Percentiles rank a stretch among this genome's conserved stretches.
These are phyloP conservation scores for Hololepta plana DNA, from an alignment of 2,888 invertebrate genomes.

Conservation along the genomic window DNA sequence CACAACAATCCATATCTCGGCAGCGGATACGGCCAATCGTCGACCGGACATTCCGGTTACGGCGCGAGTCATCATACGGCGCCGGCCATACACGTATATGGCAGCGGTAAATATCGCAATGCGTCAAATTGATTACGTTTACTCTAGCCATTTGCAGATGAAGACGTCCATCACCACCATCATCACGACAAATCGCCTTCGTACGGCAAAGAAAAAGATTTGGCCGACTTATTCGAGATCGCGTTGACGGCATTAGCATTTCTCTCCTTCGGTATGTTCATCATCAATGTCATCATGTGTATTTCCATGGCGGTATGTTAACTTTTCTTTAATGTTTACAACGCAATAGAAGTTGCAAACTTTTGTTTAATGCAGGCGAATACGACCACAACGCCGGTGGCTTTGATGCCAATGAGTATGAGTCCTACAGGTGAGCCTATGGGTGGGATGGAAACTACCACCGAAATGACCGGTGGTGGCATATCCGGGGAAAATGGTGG, in stretches of 20 bases:
- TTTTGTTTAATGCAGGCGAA: constrained; percentile 6
- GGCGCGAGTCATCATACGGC: no score
- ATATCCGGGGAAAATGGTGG: constrained; percentile 7
- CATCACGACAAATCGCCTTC: constrained; percentile 19
- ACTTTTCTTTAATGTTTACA: no score
- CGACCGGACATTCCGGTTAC: constrained; percentile 8
- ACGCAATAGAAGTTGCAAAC: no score
- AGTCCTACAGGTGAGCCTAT: constrained; percentile 15
- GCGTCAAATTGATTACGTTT: no score
- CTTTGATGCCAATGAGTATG: constrained; percentile 29
- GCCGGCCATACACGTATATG: no score
- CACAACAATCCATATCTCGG: constrained; percentile 3
- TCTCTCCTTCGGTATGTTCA: constrained; percentile 62
- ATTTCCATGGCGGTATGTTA: constrained; percentile 39
- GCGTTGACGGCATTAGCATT: constrained; percentile 67
- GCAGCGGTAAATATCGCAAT: no score
- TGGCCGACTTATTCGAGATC: constrained; percentile 60
- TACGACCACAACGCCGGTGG: constrained; percentile 17
- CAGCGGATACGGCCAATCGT: constrained; percentile 1
- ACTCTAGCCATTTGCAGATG: constrained; percentile 4
- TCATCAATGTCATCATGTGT: constrained; percentile 62
- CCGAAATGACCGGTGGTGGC: constrained; percentile 8
- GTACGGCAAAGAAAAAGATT: constrained; percentile 37
- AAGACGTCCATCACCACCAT: constrained; percentile 7
- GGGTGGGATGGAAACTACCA: no score